Percentiles rank a stretch among this genome's conserved stretches.
Evolutionary conservation across 1,140 invertebrate species (phyloP).

Genomic region (Popillia japonica): DNA sequence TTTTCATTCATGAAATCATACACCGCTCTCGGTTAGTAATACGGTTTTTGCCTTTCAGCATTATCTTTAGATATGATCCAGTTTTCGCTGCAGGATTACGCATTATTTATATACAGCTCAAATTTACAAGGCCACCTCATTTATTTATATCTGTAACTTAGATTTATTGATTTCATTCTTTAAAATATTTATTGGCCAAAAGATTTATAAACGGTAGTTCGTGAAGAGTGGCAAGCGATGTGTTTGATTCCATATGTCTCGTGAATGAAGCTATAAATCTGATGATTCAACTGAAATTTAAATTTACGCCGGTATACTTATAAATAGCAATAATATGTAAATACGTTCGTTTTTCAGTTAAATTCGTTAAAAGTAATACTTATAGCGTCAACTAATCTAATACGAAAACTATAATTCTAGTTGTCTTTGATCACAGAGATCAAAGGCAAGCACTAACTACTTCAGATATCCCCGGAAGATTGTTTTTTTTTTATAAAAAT

Average conservation of each 20-base stretch:
- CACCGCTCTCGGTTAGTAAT: not conserved
- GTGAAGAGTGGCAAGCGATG: conserved; percentile 9
- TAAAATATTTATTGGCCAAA: conserved; percentile 14
- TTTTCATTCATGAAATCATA: conserved; percentile 21
- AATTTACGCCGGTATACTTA: conserved; percentile 1
- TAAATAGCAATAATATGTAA: not conserved
- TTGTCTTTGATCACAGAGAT: not conserved
- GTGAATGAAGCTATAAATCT: conserved; percentile 20
- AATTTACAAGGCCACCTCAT: not conserved
- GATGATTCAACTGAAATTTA: conserved; percentile 20
- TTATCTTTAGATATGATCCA: conserved; percentile 34
- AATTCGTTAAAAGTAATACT: not conserved
- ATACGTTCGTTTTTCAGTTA: not conserved
- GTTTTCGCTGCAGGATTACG: conserved; percentile 9
- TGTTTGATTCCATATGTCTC: conserved; percentile 16
- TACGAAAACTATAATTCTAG: not conserved
- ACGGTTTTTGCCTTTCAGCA: not conserved
- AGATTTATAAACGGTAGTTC: conserved; percentile 18
- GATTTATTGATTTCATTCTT: conserved; percentile 27
- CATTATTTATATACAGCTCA: conserved; percentile 21
- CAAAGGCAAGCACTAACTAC: no score
- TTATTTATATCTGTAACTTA: conserved; percentile 26
- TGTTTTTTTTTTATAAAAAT: no score
- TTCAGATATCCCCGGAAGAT: no score
- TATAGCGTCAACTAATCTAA: not conserved